These are phyloP conservation scores for Archocentrus centrarchus DNA, from an alignment of 2,113 vertebrate genomes.

Conservation along the genomic window DNA sequence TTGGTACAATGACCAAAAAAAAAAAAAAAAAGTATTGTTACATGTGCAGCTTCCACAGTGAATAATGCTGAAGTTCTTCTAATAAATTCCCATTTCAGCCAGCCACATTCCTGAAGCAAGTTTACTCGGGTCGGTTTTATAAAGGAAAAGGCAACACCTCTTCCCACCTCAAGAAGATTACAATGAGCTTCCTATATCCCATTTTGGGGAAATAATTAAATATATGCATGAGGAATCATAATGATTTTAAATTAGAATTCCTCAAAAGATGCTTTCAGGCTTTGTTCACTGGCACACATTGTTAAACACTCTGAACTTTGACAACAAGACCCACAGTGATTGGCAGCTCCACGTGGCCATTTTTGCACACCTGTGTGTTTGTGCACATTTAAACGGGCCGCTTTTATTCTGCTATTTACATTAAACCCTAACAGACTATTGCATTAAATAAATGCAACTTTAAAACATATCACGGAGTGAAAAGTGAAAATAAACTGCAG, in stretches of 20 bases:
- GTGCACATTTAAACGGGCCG: not conserved
- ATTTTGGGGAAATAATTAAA: conserved; percentile 49
- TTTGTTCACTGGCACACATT: conserved; percentile 1
- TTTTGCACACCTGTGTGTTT: not conserved
- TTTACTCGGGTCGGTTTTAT: conserved; percentile 10
- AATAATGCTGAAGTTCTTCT: conserved; percentile 1
- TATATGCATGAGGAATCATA: conserved; percentile 4
- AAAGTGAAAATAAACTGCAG: not conserved
- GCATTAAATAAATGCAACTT: not conserved
- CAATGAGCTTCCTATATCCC: conserved; percentile 17
- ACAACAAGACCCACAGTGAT: conserved; percentile 9
- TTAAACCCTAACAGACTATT: not conserved
- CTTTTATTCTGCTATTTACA: not conserved
- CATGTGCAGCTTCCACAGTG: conserved; percentile 11
- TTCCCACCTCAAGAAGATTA: conserved; percentile 8
- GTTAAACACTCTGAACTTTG: conserved; percentile 17
- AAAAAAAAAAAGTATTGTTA: conserved; percentile 16
- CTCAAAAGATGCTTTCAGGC: not conserved
- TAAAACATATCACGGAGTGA: not conserved
- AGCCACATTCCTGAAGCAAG: conserved; percentile 8
- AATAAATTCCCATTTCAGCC: conserved; percentile 24
- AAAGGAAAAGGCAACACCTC: conserved; percentile 10
- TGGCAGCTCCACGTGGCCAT: not conserved
- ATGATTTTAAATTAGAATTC: conserved; percentile 30
- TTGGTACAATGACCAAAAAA: not conserved